phyloP scores from a whole-genome alignment of 1,140 invertebrate species.

The Microplitis mediator region DNA sequence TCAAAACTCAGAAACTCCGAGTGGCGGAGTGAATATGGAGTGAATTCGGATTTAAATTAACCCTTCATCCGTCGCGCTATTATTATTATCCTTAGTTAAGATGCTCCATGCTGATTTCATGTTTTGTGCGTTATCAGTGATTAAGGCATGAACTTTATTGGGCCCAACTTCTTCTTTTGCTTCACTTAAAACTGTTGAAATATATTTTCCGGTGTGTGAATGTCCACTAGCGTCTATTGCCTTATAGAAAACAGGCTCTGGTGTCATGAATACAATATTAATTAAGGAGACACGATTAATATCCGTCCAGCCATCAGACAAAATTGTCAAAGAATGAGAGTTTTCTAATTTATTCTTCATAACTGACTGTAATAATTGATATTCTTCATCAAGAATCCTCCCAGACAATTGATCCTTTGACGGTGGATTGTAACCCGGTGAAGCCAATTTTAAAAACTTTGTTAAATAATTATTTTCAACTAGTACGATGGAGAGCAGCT shows the following conservation, averaged over 20 bases:
- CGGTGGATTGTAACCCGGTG: neutral
- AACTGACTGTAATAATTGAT: neutral
- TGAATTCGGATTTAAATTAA: no score
- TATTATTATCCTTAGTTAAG: no score
- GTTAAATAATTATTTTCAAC: neutral
- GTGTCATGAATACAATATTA: slow-evolving; percentile 17
- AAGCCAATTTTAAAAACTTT: neutral
- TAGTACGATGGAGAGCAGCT: neutral
- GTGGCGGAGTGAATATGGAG: no score
- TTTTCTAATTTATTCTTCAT: neutral
- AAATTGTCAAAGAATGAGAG: neutral
- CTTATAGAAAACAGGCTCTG: slow-evolving; percentile 14
- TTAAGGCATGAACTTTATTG: slow-evolving; percentile 9
- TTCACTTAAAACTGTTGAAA: neutral
- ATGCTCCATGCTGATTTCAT: slow-evolving; percentile 9
- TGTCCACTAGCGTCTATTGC: neutral
- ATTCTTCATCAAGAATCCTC: neutral
- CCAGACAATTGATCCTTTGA: neutral
- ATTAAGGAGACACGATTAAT: slow-evolving; percentile 3
- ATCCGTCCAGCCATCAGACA: slow-evolving; percentile 26
- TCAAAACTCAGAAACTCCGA: no score
- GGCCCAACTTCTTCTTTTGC: slow-evolving; percentile 9
- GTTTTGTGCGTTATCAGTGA: slow-evolving; percentile 15
- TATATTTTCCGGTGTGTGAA: slow-evolving; percentile 15
- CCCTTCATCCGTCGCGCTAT: no score